phyloP scores from a whole-genome alignment of 2,113 vertebrate genomes.

The Macrotis lagotis region DNA sequence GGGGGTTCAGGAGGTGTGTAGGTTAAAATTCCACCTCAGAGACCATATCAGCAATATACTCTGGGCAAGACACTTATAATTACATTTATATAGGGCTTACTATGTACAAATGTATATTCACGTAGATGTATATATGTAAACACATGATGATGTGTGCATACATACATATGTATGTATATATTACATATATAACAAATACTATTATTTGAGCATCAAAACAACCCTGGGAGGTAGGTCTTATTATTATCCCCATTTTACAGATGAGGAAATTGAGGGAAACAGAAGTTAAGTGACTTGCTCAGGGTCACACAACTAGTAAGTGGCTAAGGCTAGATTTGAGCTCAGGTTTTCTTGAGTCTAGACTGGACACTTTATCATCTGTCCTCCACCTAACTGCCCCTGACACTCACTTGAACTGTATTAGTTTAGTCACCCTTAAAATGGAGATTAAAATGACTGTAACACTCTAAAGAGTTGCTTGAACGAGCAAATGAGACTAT shows the following conservation, averaged over 20 bases:
- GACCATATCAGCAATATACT: neutral
- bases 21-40: neutral
- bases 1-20: neutral
- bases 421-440: neutral
- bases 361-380: neutral
- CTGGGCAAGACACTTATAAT: neutral
- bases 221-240: neutral
- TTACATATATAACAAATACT: neutral
- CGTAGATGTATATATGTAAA: no score
- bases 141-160: no score
- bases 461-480: neutral
- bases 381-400: neutral
- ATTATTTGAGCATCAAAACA: neutral
- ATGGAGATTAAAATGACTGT: neutral
- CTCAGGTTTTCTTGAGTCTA: neutral
- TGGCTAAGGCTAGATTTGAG: neutral
- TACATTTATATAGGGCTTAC: neutral
- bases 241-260: neutral
- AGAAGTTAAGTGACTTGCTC: neutral
- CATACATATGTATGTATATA: no score
- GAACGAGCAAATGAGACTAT: neutral
- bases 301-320: neutral
- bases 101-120: neutral
- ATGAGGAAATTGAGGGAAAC: neutral
- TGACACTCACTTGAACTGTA: neutral